phyloP scores from a whole-genome alignment of 2,797 vertebrate genomes.

The Sylvilagus floridanus region DNA sequence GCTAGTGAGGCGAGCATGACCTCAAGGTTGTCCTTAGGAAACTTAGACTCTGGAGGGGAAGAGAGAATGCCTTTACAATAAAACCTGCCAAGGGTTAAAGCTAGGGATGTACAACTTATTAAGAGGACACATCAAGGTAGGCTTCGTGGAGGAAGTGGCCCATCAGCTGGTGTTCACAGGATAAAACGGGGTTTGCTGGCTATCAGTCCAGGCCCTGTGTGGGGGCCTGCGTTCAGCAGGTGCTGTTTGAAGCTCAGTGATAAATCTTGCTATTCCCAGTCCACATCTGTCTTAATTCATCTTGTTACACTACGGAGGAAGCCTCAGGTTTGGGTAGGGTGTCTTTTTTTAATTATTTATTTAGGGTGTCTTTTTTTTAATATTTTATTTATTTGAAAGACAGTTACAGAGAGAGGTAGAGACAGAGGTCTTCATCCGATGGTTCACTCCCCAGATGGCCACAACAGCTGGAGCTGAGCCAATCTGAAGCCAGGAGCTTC shows the following conservation, averaged over 20 bases:
- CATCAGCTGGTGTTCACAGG: background rate
- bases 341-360: no score
- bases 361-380: no score
- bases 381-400: no score
- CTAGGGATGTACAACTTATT: background rate
- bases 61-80: no score
- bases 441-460: no score
- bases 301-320: background rate
- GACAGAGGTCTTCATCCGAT: no score
- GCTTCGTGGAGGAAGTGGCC: slow-evolving; percentile 12
- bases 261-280: background rate
- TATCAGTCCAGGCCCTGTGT: background rate
- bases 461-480: no score
- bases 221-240: background rate
- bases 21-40: background rate
- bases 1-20: background rate
- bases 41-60: background rate
- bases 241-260: background rate
- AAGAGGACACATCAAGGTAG: background rate
- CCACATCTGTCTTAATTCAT: background rate
- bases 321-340: background rate
- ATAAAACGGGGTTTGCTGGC: background rate
- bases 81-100: background rate
- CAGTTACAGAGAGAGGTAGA: no score
- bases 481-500: no score